phyloP scores from a whole-genome alignment of 2,797 vertebrate genomes.

The Parauchenoglanis punctatus region DNA sequence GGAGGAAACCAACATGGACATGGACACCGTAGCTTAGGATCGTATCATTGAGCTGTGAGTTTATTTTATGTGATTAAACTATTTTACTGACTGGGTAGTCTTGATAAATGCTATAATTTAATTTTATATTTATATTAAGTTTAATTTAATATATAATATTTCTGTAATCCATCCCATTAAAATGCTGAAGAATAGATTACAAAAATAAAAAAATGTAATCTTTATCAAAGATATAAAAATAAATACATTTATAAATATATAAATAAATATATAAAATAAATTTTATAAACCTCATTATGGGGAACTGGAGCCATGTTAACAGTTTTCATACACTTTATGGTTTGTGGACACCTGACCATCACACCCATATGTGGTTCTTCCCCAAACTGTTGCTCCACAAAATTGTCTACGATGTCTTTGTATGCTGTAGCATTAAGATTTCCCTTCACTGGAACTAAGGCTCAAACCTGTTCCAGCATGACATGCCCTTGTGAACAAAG shows the following conservation, averaged over 20 bases:
- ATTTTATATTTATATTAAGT: no score
- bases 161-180: background rate
- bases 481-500: background rate
- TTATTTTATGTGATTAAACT: no score
- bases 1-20: background rate
- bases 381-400: background rate
- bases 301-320: no score
- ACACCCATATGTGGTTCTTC: background rate
- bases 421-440: background rate
- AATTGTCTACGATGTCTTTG: background rate
- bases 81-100: background rate
- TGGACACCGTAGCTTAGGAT: background rate
- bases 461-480: background rate
- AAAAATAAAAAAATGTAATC: background rate
- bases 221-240: background rate
- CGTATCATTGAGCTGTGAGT: background rate
- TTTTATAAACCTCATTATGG: no score
- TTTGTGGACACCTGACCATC: background rate
- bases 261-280: no score
- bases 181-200: background rate
- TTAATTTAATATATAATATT: background rate
- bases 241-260: no score
- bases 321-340: background rate
- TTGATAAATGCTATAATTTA: background rate
- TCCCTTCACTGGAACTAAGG: background rate